phyloP scores from a whole-genome alignment of 2,888 invertebrate species.

The Rhogogaster chlorosoma region DNA sequence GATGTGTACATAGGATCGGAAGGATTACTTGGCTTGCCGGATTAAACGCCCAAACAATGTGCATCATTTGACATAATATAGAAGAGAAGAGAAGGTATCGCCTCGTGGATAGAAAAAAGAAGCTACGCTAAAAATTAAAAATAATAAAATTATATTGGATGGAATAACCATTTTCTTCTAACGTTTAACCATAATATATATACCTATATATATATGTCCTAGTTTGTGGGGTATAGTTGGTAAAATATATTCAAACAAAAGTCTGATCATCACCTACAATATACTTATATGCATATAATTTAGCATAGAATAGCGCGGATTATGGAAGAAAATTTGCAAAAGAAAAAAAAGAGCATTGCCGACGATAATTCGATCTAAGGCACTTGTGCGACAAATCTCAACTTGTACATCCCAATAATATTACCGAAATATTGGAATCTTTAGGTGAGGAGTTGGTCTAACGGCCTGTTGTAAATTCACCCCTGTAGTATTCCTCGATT shows the following conservation, averaged over 20 bases:
- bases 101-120: constrained; percentile 32
- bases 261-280: constrained; percentile 27
- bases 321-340: neutral
- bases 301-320: constrained; percentile 13
- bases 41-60: constrained; percentile 9
- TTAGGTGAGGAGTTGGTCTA: neutral
- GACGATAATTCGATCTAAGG: constrained; percentile 15
- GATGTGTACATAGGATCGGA: constrained; percentile 5
- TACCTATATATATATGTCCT: constrained; percentile 47
- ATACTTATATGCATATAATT: neutral
- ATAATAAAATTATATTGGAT: constrained; percentile 40
- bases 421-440: neutral
- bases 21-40: neutral
- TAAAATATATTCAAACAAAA: constrained; percentile 40
- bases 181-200: constrained; percentile 22
- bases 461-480: neutral
- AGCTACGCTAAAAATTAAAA: constrained; percentile 1
- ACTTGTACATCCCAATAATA: constrained; percentile 4
- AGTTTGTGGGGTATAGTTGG: constrained; percentile 34
- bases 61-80: neutral
- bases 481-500: neutral
- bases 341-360: neutral
- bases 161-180: constrained; percentile 35
- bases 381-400: constrained; percentile 39
- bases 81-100: neutral